phyloP scores from a whole-genome alignment of 1,140 invertebrate genomes.

The Hyles euphorbiae region DNA sequence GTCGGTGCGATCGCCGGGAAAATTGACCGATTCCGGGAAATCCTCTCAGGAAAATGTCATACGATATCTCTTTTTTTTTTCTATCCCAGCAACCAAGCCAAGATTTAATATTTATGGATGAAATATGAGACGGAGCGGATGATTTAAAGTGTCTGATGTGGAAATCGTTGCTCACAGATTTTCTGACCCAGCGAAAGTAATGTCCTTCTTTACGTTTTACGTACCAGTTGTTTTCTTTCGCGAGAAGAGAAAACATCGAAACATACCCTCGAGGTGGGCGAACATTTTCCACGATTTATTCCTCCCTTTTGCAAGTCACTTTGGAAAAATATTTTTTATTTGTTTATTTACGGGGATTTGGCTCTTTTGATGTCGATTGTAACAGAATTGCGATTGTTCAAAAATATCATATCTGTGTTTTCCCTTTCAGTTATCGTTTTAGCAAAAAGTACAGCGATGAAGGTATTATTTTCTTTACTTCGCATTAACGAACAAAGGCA shows the following conservation, averaged over 20 bases:
- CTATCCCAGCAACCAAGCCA: slow-evolving; percentile 54
- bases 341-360: slow-evolving; percentile 67
- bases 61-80: slow-evolving; percentile 66
- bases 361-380: slow-evolving; percentile 65
- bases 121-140: slow-evolving; percentile 69
- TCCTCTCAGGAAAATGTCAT: slow-evolving; percentile 60
- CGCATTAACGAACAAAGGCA: neutral
- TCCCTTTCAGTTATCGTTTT: slow-evolving; percentile 34
- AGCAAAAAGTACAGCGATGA: slow-evolving; percentile 5
- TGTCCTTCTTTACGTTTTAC: slow-evolving; percentile 67
- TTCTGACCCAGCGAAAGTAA: slow-evolving; percentile 70
- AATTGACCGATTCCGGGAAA: slow-evolving; percentile 70
- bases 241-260: slow-evolving; percentile 54
- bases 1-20: slow-evolving; percentile 56
- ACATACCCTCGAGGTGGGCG: slow-evolving; percentile 54
- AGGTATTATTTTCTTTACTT: slow-evolving; percentile 1
- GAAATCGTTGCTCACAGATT: slow-evolving; percentile 68
- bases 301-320: slow-evolving; percentile 53
- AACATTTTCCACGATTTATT: slow-evolving; percentile 61
- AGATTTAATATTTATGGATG: slow-evolving; percentile 74
- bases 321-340: slow-evolving; percentile 63
- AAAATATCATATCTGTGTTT: slow-evolving; percentile 43
- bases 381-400: slow-evolving; percentile 48
- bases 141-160: slow-evolving; percentile 73
- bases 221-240: slow-evolving; percentile 66